Evolutionary conservation across 1,140 invertebrate species (phyloP).

Genomic region (Drosophila nikananu): DNA sequence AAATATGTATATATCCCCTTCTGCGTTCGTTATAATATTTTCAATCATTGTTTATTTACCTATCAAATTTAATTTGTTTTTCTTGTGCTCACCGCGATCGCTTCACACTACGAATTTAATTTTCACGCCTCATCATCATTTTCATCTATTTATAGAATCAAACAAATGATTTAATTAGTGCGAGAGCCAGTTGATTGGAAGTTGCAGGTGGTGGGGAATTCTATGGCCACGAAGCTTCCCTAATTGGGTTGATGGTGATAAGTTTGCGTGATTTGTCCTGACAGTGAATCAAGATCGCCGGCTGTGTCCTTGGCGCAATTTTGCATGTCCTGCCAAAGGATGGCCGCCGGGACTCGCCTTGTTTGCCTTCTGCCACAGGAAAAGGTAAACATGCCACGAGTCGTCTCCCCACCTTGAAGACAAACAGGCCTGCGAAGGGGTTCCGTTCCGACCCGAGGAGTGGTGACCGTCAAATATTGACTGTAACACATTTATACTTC

Average conservation of each 20-base stretch:
- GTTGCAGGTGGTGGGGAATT: background rate
- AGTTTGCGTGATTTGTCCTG: slow-evolving; percentile 46
- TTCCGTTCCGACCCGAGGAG: background rate
- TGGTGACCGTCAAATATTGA: slow-evolving; percentile 55
- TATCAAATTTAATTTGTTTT: slow-evolving; percentile 40
- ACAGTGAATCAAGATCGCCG: slow-evolving; percentile 45
- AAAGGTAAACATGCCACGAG: slow-evolving; percentile 50
- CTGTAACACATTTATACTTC: slow-evolving; percentile 32
- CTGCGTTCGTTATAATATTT: background rate
- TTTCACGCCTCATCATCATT: slow-evolving; percentile 33
- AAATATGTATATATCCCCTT: background rate
- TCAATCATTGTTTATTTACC: slow-evolving; percentile 22
- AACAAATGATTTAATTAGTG: slow-evolving; percentile 46
- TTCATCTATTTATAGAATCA: slow-evolving; percentile 22
- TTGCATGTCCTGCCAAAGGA: slow-evolving; percentile 45
- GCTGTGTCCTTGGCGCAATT: slow-evolving; percentile 35
- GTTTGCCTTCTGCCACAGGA: slow-evolving; percentile 25
- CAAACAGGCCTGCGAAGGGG: slow-evolving; percentile 9
- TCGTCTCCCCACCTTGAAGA: slow-evolving; percentile 11
- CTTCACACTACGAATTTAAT: slow-evolving; percentile 20
- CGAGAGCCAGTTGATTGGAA: slow-evolving; percentile 9
- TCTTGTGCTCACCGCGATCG: background rate
- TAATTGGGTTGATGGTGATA: slow-evolving; percentile 49
- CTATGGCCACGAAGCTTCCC: slow-evolving; percentile 2
- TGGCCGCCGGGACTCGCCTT: slow-evolving; percentile 23